A percentile compares a stretch with the other conserved stretches of the same genome.
These are phyloP conservation scores for Arctocebus calabarensis DNA, from an alignment of 2,797 vertebrate species.

Conservation along the genomic window DNA sequence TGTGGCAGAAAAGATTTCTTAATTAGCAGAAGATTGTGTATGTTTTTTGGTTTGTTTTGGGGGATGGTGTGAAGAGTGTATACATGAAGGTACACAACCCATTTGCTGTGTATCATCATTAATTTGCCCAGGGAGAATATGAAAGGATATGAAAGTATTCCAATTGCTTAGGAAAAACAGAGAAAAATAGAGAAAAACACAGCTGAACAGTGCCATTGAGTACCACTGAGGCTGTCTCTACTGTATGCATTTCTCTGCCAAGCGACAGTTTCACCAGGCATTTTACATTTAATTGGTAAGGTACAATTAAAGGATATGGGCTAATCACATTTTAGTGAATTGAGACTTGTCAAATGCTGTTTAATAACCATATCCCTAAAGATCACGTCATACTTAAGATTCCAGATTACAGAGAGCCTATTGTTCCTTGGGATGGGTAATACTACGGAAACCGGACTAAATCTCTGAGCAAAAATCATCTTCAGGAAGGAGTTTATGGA, in stretches of 20 bases:
- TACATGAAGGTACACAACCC: background rate
- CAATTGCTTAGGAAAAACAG: background rate
- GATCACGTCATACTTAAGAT: slow-evolving; percentile 12
- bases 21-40: background rate
- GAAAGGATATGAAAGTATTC: background rate
- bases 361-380: background rate
- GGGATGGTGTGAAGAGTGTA: background rate
- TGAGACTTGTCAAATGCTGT: background rate
- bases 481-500: background rate
- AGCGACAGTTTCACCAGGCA: background rate
- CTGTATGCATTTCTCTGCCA: slow-evolving; percentile 34
- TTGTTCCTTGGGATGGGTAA: background rate
- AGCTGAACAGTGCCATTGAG: background rate
- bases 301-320: slow-evolving; percentile 17
- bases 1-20: slow-evolving; percentile 18
- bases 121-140: background rate
- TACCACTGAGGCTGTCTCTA: slow-evolving; percentile 5
- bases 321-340: slow-evolving; percentile 59
- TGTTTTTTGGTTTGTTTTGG: background rate
- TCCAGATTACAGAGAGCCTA: background rate
- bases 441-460: background rate
- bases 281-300: slow-evolving; percentile 38
- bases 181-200: slow-evolving; percentile 11
- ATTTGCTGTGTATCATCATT: background rate
- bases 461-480: background rate